Evolutionary conservation across 1,140 invertebrate species (phyloP).

Genomic region (Pogonomyrmex barbatus): DNA sequence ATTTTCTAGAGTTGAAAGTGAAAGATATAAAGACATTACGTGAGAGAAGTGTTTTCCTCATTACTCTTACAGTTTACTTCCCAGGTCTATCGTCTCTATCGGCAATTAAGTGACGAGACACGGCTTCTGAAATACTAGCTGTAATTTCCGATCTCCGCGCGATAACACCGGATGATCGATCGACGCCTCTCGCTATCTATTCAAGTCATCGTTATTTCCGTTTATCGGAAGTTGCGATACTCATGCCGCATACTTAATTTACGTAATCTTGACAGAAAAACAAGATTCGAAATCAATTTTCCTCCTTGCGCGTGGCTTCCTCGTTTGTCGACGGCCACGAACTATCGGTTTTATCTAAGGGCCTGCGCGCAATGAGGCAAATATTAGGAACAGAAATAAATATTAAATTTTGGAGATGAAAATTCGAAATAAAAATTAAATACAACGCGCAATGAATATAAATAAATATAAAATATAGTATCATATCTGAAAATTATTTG

Average conservation of each 20-base stretch:
- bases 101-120: neutral
- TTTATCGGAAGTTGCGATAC: neutral
- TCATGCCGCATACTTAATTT: neutral
- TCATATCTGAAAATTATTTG: no score
- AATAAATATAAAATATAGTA: no score
- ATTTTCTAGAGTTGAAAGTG: neutral
- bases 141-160: neutral
- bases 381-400: no score
- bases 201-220: neutral
- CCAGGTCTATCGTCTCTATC: neutral
- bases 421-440: no score
- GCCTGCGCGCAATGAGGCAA: no score
- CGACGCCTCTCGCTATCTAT: neutral
- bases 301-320: neutral
- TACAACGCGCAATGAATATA: no score
- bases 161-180: neutral
- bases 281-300: neutral
- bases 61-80: neutral
- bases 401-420: no score
- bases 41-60: neutral
- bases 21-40: neutral
- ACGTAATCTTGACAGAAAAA: slow-evolving; percentile 4
- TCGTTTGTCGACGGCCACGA: neutral
- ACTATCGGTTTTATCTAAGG: neutral
- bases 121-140: neutral